Conservation (phyloP, 2,888 invertebrate genomes). For the Bellardia bayeri region DNA sequence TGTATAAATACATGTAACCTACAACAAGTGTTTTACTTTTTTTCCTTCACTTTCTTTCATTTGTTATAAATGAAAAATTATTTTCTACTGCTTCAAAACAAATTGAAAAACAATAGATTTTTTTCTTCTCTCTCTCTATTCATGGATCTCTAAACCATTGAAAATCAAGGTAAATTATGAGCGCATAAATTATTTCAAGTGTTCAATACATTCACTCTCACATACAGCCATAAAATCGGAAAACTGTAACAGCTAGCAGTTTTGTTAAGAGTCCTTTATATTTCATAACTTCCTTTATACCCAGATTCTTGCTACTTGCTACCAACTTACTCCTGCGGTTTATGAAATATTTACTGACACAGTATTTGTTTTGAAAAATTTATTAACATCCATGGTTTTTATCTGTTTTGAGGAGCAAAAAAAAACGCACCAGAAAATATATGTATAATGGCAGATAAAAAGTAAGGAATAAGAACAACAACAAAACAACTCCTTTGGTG, state of each 20-base stretch:
- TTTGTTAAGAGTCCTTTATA: conserved; percentile 32
- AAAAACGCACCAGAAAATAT: background rate
- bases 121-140: conserved; percentile 2
- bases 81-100: conserved; percentile 35
- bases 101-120: conserved; percentile 66
- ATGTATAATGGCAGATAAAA: conserved; percentile 27
- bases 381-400: conserved; percentile 70
- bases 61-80: conserved; percentile 45
- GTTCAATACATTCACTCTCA: conserved; percentile 30
- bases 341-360: conserved; percentile 63
- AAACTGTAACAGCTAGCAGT: background rate
- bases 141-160: conserved; percentile 37
- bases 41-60: background rate
- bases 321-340: conserved; percentile 39
- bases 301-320: conserved; percentile 16
- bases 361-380: conserved; percentile 63
- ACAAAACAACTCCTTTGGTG: conserved; percentile 23
- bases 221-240: background rate
- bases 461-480: background rate
- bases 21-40: conserved; percentile 53
- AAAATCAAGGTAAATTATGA: conserved; percentile 73
- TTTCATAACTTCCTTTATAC: conserved; percentile 18
- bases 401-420: conserved; percentile 4
- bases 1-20: conserved; percentile 26
- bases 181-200: conserved; percentile 70